Evolutionary conservation across 2,797 vertebrate genomes (phyloP), one percentile per base, ranked within the genome.

Genomic region (Coregonus sp.): DNA sequence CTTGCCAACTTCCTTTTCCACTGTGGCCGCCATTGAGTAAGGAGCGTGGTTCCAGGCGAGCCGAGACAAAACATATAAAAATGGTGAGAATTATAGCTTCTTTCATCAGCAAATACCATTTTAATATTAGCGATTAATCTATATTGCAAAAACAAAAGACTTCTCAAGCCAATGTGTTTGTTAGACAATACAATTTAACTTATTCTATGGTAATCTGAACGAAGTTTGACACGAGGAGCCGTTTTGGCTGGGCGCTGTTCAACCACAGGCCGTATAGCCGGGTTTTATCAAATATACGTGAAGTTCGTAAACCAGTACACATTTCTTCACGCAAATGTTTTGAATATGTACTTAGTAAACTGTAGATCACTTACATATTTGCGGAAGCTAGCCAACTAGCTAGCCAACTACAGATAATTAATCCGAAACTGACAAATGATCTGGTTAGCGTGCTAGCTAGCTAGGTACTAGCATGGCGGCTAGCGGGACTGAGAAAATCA

Each of bases 1-100:
- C 0, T 0, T 0, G 0, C 0, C 50, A 0, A 59, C 81, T 97
- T 98, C 97, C 97, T 98, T 98, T 99, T 97, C 95, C 90, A 93
- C 91, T 85, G 94, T 94, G 95, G 94, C 94, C 85, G 93, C 95
- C 94, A 93, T 93, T 92, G 89, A 82, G 92, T 37, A 89, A 75
- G 94, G 91, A 91, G 90, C 79, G 88, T 92, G 92, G 85, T 92
- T 88, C 89, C 86, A 86, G 94, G 93, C 93, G 94, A 92, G 95
- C 94, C 94, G 92, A 89, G 93, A 92, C 77, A 11, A 78, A 82
- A 78, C 9, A 0, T 33, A 1, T 52, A 33, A 94, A 87, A 85
- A 95, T 95, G 95, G 94, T 95, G 75, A 94, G 93, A 84, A 86
- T 78, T 71, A 1, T 12, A 54, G 29, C 20, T 25, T 61, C 2